Evolutionary conservation across 2,113 vertebrate genomes (phyloP).

Genomic region (Prolemur simus): DNA sequence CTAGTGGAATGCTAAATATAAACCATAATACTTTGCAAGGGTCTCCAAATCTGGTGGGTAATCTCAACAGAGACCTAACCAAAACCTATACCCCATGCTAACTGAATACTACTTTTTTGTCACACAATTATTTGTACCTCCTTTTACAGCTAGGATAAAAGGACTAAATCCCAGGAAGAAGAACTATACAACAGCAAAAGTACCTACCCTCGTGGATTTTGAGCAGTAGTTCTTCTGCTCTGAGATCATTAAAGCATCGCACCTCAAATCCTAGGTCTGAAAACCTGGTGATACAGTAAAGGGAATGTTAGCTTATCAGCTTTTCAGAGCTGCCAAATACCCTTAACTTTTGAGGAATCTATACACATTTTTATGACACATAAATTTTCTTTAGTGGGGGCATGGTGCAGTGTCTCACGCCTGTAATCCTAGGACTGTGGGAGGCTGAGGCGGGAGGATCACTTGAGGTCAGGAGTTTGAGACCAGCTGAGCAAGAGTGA

Average conservation of each 20-base stretch:
- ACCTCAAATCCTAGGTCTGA: conserved; percentile 92
- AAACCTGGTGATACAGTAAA: conserved; percentile 80
- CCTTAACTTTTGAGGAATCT: background rate
- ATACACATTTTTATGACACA: background rate
- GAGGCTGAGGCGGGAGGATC: too few relatives aligned
- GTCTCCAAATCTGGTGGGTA: background rate
- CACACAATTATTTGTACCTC: background rate
- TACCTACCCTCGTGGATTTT: conserved; percentile 88
- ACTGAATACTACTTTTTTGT: background rate
- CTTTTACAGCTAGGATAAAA: background rate
- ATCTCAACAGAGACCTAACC: background rate
- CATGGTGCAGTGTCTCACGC: too few relatives aligned
- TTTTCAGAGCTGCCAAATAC: background rate
- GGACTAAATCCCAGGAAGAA: background rate
- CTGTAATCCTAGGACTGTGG: too few relatives aligned
- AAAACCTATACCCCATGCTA: background rate
- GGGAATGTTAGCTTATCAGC: background rate
- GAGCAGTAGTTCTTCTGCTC: conserved; percentile 82
- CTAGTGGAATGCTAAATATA: background rate
- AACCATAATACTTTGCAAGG: background rate
- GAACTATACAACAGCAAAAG: background rate
- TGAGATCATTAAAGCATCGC: conserved; percentile 85
- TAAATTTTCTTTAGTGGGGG: background rate
- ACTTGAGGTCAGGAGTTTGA: too few relatives aligned
- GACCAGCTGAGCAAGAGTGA: too few relatives aligned